Evolutionary conservation across 2,888 invertebrate species (phyloP).

Genomic region (Cerastoderma edule): DNA sequence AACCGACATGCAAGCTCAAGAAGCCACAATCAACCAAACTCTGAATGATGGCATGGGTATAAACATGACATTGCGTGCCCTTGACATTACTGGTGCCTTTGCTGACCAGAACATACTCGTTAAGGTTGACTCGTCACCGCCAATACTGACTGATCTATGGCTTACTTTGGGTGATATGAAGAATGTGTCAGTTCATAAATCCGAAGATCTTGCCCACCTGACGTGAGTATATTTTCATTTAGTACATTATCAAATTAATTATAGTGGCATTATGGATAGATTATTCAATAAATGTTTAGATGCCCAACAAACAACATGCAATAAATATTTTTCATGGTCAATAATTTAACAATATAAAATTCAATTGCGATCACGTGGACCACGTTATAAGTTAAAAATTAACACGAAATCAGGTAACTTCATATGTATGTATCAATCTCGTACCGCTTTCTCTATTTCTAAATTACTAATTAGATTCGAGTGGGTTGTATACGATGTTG

Average conservation of each 20-base stretch:
- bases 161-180: constrained; percentile 41
- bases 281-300: too few relatives aligned
- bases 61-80: constrained; percentile 48
- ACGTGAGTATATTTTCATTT: constrained; percentile 53
- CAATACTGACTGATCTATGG: constrained; percentile 57
- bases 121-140: constrained; percentile 58
- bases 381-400: too few relatives aligned
- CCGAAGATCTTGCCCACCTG: constrained; percentile 48
- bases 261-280: too few relatives aligned
- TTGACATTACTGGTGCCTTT: constrained; percentile 48
- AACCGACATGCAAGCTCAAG: background rate
- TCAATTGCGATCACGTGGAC: too few relatives aligned
- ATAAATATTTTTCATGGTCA: too few relatives aligned
- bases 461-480: too few relatives aligned
- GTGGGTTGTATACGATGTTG: constrained; percentile 50
- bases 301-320: too few relatives aligned
- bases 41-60: constrained; percentile 52
- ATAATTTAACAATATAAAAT: too few relatives aligned
- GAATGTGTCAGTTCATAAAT: constrained; percentile 52
- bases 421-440: too few relatives aligned
- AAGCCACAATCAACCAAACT: background rate
- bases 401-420: too few relatives aligned
- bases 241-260: too few relatives aligned
- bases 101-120: constrained; percentile 46
- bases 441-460: too few relatives aligned